These are phyloP conservation scores for Sebastes kiyomatsui DNA, from an alignment of 2,797 vertebrate genomes.

Conservation along the genomic window DNA sequence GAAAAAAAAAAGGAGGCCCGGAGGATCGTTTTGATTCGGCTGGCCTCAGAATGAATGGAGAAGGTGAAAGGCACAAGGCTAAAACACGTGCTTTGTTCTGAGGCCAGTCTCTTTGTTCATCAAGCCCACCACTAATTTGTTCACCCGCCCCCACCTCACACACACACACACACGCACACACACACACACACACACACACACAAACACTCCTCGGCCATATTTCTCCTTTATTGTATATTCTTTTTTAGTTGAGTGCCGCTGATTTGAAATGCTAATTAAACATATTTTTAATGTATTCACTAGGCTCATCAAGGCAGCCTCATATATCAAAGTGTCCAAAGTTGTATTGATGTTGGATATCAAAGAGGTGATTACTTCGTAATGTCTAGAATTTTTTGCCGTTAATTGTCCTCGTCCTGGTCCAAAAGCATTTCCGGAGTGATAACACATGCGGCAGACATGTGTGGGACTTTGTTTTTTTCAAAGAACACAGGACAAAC, in stretches of 20 bases:
- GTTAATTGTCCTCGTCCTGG: conserved; percentile 73
- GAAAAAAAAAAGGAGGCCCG: conserved; percentile 56
- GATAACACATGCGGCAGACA: conserved; percentile 5
- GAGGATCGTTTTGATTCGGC: conserved; percentile 77
- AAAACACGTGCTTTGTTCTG: conserved; percentile 77
- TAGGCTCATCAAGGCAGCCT: conserved; percentile 82
- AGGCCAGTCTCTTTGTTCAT: conserved; percentile 82
- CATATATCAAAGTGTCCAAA: conserved; percentile 86
- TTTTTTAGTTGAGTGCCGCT: conserved; percentile 77
- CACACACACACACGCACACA: neutral
- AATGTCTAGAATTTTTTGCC: conserved; percentile 74
- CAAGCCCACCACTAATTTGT: conserved; percentile 78
- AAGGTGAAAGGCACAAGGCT: conserved; percentile 82
- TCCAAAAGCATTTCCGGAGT: conserved; percentile 54
- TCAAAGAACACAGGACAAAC: neutral
- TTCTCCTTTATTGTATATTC: conserved; percentile 83
- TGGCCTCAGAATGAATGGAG: conserved; percentile 78
- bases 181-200: conserved; percentile 4
- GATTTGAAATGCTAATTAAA: conserved; percentile 89
- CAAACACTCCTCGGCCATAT: conserved; percentile 67
- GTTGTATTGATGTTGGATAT: conserved; percentile 87
- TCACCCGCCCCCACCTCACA: conserved; percentile 59
- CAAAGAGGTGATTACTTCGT: conserved; percentile 84
- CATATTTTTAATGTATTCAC: conserved; percentile 87
- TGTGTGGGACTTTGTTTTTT: neutral